phyloP scores from a whole-genome alignment of 2,797 vertebrate genomes.

The Takifugu rubripes region DNA sequence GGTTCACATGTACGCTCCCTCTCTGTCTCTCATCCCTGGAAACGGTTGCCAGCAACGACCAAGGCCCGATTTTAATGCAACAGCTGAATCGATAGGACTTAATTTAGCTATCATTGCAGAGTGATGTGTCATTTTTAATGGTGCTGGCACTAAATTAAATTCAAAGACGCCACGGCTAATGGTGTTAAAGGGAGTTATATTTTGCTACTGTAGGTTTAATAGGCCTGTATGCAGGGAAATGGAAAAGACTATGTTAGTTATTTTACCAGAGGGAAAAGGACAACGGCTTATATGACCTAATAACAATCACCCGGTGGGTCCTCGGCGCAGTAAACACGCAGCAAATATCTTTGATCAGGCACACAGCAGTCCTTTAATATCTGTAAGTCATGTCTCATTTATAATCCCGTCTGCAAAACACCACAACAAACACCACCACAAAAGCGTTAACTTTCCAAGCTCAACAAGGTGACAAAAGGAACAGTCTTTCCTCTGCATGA shows the following conservation, averaged over 20 bases:
- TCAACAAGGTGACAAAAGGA: slow-evolving; percentile 73
- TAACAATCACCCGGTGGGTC: slow-evolving; percentile 38
- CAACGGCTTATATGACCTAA: slow-evolving; percentile 43
- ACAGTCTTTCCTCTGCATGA: slow-evolving; percentile 74
- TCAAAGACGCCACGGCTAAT: slow-evolving; percentile 75
- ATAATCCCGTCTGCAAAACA: slow-evolving; percentile 48
- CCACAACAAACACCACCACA: slow-evolving; percentile 61
- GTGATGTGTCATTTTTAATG: slow-evolving; percentile 79
- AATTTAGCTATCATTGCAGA: slow-evolving; percentile 75
- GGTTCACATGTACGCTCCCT: slow-evolving; percentile 31
- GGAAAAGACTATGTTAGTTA: slow-evolving; percentile 53
- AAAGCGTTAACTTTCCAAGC: slow-evolving; percentile 69
- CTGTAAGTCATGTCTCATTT: slow-evolving; percentile 46
- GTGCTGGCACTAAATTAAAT: slow-evolving; percentile 75
- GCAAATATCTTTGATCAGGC: slow-evolving; percentile 20
- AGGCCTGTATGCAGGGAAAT: slow-evolving; percentile 44
- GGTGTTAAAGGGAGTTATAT: slow-evolving; percentile 70
- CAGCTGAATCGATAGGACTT: slow-evolving; percentile 74
- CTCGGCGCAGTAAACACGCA: slow-evolving; percentile 4
- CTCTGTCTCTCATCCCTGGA: slow-evolving; percentile 36
- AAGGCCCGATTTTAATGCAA: slow-evolving; percentile 70
- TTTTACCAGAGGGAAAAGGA: slow-evolving; percentile 41
- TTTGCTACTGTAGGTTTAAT: slow-evolving; percentile 61
- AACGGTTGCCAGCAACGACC: slow-evolving; percentile 56
- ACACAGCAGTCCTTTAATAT: slow-evolving; percentile 24